Conservation (phyloP, 2,113 vertebrate genomes). For the Cisticola juncidis region DNA sequence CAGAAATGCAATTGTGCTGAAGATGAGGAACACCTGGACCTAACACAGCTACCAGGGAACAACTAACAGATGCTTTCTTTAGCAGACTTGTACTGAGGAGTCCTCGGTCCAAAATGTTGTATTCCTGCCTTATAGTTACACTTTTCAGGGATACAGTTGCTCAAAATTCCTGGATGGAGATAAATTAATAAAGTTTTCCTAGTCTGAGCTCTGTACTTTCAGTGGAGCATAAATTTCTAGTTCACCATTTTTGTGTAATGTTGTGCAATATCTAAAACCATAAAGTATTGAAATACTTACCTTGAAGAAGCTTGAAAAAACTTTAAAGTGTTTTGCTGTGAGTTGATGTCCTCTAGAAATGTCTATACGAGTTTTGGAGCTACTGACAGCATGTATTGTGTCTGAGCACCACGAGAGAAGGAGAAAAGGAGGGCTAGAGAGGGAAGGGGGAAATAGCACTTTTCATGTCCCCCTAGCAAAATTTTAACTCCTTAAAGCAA, state of each 20-base stretch:
- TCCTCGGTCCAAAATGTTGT: background rate
- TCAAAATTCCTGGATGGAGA: background rate
- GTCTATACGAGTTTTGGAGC: accelerated
- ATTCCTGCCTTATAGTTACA: background rate
- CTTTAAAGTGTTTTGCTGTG: background rate
- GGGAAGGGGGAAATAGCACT: no score
- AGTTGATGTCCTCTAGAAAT: background rate
- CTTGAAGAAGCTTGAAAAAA: background rate
- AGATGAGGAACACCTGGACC: background rate
- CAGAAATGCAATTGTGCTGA: background rate
- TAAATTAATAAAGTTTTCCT: background rate
- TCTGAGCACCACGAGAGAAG: background rate
- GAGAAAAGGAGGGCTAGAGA: background rate
- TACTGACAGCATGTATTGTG: accelerated
- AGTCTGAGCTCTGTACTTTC: background rate
- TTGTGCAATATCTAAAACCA: background rate
- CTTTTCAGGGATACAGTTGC: background rate
- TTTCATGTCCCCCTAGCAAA: background rate
- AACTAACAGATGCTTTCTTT: background rate
- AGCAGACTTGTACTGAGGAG: no score
- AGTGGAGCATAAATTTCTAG: background rate
- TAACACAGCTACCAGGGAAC: background rate
- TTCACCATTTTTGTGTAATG: accelerated
- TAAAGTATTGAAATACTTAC: background rate
- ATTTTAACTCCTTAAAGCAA: accelerated